These are phyloP conservation scores for Nysson spinosus DNA, from an alignment of 2,888 invertebrate genomes.

Conservation along the genomic window DNA sequence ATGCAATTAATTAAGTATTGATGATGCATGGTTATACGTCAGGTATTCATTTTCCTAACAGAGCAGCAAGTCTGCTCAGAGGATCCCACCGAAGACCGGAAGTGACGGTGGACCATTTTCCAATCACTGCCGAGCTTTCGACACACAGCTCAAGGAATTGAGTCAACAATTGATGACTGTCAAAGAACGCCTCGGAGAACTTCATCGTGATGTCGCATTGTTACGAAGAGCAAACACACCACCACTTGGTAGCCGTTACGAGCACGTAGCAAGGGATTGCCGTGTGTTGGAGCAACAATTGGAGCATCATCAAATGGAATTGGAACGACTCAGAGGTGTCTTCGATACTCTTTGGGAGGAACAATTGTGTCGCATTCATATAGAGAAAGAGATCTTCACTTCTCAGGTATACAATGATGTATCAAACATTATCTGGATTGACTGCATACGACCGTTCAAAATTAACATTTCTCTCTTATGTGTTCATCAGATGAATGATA, in stretches of 20 bases:
- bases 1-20: not conserved
- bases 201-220: conserved; percentile 84
- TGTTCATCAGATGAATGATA: conserved; percentile 81
- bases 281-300: conserved; percentile 81
- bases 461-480: not conserved
- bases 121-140: conserved; percentile 82
- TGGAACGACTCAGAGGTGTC: conserved; percentile 80
- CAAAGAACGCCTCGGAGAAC: conserved; percentile 83
- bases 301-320: conserved; percentile 81
- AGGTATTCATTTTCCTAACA: conserved; percentile 36
- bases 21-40: conserved; percentile 10
- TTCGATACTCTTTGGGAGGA: conserved; percentile 86
- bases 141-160: conserved; percentile 81
- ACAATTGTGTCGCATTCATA: conserved; percentile 83
- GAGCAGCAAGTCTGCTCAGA: conserved; percentile 61
- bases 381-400: conserved; percentile 84
- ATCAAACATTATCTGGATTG: not conserved
- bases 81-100: conserved; percentile 68
- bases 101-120: conserved; percentile 81
- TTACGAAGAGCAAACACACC: conserved; percentile 80
- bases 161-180: conserved; percentile 81
- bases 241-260: conserved; percentile 78
- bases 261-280: conserved; percentile 81
- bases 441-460: not conserved
- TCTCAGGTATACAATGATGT: conserved; percentile 77